Evolutionary conservation across 2,888 invertebrate genomes (phyloP).

Genomic region (Deroplatys truncata): DNA sequence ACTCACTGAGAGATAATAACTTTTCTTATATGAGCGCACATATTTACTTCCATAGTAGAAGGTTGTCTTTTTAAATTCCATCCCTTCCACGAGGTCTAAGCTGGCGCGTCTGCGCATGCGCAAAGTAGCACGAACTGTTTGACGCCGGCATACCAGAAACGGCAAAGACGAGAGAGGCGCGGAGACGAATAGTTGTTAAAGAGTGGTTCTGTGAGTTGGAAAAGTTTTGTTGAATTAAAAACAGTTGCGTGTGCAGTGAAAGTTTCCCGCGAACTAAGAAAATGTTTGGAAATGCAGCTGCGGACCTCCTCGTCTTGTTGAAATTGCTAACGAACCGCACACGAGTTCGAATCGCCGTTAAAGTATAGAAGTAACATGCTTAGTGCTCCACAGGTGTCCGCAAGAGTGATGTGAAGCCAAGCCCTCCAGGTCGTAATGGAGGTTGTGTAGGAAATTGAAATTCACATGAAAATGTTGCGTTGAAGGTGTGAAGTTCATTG

Average conservation of each 20-base stretch:
- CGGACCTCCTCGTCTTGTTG: not conserved
- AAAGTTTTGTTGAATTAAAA: not conserved
- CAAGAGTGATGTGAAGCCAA: not conserved
- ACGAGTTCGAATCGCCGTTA: not conserved
- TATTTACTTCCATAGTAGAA: not conserved
- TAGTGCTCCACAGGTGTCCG: not conserved
- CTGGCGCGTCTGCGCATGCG: not conserved
- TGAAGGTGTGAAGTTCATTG: not conserved
- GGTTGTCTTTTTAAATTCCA: not conserved
- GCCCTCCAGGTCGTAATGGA: not conserved
- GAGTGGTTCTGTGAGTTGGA: not conserved
- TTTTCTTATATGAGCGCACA: no score
- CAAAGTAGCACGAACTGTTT: not conserved
- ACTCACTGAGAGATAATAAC: no score
- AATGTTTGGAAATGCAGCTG: not conserved
- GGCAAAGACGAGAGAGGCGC: not conserved
- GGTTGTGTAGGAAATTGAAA: not conserved
- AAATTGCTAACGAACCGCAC: not conserved
- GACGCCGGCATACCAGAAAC: not conserved
- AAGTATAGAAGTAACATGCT: not conserved
- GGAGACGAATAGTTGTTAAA: not conserved
- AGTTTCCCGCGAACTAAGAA: not conserved
- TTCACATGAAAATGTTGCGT: not conserved
- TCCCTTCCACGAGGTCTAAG: not conserved
- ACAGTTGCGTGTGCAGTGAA: not conserved